Evolutionary conservation across 64 coral and sea anemone genomes (phyloP).

Genomic region (Catalaphyllia jardinei): DNA sequence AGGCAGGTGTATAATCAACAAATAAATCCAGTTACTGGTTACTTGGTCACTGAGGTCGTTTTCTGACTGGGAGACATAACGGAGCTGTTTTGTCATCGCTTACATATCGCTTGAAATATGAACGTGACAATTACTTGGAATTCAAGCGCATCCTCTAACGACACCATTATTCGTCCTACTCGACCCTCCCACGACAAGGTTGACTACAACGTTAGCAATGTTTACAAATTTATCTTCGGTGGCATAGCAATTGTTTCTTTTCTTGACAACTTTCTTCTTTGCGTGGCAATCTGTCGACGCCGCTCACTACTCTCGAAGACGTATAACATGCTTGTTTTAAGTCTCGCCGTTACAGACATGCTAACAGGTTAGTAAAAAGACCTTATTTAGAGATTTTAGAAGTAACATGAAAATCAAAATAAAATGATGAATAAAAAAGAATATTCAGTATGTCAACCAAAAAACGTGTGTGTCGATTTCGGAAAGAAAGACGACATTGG

Average conservation of each 20-base stretch:
- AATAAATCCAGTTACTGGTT: no score
- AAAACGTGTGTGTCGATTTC: no score
- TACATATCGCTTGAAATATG: neutral
- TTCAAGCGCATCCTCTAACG: neutral
- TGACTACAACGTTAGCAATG: neutral
- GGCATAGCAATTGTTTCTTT: slow-evolving; percentile 5
- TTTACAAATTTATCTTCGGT: slow-evolving; percentile 10
- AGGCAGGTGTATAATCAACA: no score
- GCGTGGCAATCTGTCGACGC: neutral
- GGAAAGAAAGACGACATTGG: no score
- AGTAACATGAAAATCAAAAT: no score
- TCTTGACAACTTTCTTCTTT: slow-evolving; percentile 5
- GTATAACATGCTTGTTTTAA: slow-evolving; percentile 16
- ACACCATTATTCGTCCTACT: neutral
- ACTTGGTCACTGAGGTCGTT: no score
- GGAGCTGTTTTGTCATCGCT: neutral
- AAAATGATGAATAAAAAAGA: no score
- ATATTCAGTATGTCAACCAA: no score
- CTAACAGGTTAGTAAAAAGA: slow-evolving; percentile 16
- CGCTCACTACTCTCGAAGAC: neutral
- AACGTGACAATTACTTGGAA: neutral
- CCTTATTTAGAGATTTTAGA: no score
- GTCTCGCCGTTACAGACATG: neutral
- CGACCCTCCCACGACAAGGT: slow-evolving; percentile 1
- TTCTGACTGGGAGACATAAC: no score